A percentile compares a stretch with the other conserved stretches of the same genome.
phyloP scores from a whole-genome alignment of 2,113 vertebrate genomes.

The Periophthalmus modestus region DNA sequence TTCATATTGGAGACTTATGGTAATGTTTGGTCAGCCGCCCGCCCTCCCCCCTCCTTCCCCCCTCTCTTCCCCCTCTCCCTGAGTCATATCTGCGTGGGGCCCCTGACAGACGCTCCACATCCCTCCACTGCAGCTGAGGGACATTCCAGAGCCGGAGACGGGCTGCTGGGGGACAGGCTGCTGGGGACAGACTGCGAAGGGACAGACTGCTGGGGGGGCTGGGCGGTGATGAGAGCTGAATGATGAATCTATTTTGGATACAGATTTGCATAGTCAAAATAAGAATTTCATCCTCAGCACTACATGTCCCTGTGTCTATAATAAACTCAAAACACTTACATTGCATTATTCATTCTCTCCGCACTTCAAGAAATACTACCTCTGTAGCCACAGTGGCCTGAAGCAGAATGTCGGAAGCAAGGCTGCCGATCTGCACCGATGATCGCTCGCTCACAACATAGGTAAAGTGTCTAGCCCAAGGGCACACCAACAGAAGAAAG shows the following conservation, averaged over 20 bases:
- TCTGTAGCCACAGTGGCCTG: no score
- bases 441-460: no score
- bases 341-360: no score
- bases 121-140: slow-evolving; percentile 46
- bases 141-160: slow-evolving; percentile 73
- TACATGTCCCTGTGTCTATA: not conserved
- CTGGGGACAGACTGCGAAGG: slow-evolving; percentile 74
- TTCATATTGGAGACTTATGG: slow-evolving; percentile 12
- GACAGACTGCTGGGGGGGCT: slow-evolving; percentile 10
- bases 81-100: not conserved
- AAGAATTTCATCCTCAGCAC: not conserved
- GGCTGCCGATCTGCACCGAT: no score
- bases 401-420: no score
- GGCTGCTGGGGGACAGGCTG: slow-evolving; percentile 72
- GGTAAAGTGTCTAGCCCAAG: no score
- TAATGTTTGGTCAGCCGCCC: not conserved
- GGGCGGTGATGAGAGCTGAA: not conserved
- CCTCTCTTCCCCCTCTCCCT: not conserved
- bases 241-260: not conserved
- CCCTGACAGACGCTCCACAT: slow-evolving; percentile 18
- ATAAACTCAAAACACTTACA: no score
- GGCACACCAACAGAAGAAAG: no score
- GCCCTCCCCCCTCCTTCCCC: not conserved
- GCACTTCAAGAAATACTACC: no score
- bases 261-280: not conserved